Evolutionary conservation across 2,113 vertebrate species (phyloP).

Genomic region (Onychostoma macrolepis): DNA sequence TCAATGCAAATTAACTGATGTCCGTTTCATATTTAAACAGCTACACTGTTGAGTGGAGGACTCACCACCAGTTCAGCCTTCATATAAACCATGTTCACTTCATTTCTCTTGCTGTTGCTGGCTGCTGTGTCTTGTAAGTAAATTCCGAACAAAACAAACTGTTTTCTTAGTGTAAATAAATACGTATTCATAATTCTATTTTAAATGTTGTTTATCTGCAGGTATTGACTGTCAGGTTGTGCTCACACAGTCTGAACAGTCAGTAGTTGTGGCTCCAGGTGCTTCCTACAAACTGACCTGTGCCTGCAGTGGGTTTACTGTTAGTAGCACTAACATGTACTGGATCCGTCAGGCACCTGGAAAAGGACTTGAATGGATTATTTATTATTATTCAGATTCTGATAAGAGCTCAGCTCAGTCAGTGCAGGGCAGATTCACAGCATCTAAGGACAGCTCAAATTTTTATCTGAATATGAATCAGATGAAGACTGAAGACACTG

Average conservation of each 20-base stretch:
- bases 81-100: background rate
- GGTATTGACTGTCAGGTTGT: constrained; percentile 28
- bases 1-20: background rate
- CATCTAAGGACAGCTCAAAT: constrained; percentile 9
- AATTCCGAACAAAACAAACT: no score
- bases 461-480: background rate
- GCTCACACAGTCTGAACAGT: constrained; percentile 37
- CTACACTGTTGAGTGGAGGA: background rate
- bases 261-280: constrained; percentile 34
- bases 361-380: constrained; percentile 59
- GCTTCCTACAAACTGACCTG: constrained; percentile 33
- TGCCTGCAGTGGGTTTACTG: constrained; percentile 46
- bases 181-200: background rate
- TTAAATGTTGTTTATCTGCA: background rate
- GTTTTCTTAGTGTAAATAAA: background rate
- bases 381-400: constrained; percentile 19
- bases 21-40: background rate
- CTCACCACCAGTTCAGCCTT: background rate
- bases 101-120: background rate
- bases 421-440: constrained; percentile 35
- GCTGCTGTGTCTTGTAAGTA: no score
- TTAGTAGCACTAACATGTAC: background rate
- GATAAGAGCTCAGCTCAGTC: background rate
- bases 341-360: constrained; percentile 59
- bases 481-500: constrained; percentile 31